Conservation (phyloP, 2,888 invertebrate species). For the Phlogophora meticulosa region DNA sequence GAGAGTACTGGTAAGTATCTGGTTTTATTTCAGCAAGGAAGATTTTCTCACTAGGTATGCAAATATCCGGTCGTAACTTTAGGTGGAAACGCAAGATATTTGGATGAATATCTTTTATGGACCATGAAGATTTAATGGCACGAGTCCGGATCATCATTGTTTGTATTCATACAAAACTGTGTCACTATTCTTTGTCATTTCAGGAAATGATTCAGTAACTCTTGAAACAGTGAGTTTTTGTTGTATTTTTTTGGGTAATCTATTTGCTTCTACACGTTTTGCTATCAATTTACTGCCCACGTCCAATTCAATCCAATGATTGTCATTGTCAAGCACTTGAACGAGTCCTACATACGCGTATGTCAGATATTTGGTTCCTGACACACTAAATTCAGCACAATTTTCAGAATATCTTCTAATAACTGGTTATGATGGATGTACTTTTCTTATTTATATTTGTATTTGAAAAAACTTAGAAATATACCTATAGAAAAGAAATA, state of each 20-base stretch:
- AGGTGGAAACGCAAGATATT: conserved; percentile 7
- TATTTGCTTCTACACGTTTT: not conserved
- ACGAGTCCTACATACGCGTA: not conserved
- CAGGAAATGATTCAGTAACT: not conserved
- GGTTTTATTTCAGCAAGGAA: not conserved
- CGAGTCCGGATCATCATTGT: not conserved
- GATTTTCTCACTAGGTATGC: not conserved
- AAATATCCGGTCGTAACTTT: conserved; percentile 21
- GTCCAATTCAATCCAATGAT: conserved; percentile 1
- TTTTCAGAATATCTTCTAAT: too few relatives aligned
- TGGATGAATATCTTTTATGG: conserved; percentile 31
- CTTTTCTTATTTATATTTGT: too few relatives aligned
- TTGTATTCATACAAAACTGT: conserved; percentile 10
- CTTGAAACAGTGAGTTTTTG: not conserved
- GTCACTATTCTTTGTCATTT: not conserved
- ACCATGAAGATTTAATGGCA: conserved; percentile 40
- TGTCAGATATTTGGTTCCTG: not conserved
- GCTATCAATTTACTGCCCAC: not conserved
- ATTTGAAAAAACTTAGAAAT: too few relatives aligned
- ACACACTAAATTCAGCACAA: too few relatives aligned
- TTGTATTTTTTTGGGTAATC: not conserved
- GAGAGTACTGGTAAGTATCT: not conserved
- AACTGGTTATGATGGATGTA: too few relatives aligned
- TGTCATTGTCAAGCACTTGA: not conserved
- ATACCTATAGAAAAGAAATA: too few relatives aligned